These are phyloP conservation scores for Callosobruchus maculatus DNA, from an alignment of 2,888 invertebrate genomes.

Conservation along the genomic window DNA sequence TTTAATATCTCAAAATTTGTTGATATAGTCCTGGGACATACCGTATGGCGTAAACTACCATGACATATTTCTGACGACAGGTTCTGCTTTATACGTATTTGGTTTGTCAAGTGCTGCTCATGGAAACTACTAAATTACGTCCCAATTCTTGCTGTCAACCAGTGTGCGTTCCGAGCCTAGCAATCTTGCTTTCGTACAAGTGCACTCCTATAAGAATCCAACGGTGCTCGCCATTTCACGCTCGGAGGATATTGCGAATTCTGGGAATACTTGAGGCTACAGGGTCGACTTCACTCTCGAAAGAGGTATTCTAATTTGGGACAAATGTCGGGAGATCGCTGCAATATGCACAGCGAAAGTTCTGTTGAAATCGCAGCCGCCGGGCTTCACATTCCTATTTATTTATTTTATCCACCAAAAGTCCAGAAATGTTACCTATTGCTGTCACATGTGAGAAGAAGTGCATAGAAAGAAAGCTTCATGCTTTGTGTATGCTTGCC, in stretches of 20 bases:
- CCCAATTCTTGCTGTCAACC: neutral
- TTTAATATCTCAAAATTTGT: no score
- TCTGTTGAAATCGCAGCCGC: neutral
- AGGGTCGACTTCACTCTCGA: neutral
- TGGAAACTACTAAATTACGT: neutral
- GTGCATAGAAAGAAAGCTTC: no score
- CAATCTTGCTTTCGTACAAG: neutral
- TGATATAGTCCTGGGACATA: no score
- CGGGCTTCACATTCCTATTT: no score
- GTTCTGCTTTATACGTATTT: no score
- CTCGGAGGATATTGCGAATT: neutral
- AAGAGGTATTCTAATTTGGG: neutral
- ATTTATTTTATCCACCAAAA: no score
- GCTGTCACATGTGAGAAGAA: no score
- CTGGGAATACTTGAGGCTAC: neutral
- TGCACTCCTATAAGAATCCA: neutral
- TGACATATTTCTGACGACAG: no score
- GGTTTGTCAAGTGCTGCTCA: no score
- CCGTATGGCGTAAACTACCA: no score
- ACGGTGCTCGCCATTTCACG: neutral
- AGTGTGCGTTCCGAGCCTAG: neutral
- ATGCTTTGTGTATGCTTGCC: no score
- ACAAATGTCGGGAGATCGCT: neutral
- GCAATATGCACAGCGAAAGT: neutral
- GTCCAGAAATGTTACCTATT: no score